phyloP scores from a whole-genome alignment of 2,797 vertebrate genomes.

The Megalops cyprinoides region DNA sequence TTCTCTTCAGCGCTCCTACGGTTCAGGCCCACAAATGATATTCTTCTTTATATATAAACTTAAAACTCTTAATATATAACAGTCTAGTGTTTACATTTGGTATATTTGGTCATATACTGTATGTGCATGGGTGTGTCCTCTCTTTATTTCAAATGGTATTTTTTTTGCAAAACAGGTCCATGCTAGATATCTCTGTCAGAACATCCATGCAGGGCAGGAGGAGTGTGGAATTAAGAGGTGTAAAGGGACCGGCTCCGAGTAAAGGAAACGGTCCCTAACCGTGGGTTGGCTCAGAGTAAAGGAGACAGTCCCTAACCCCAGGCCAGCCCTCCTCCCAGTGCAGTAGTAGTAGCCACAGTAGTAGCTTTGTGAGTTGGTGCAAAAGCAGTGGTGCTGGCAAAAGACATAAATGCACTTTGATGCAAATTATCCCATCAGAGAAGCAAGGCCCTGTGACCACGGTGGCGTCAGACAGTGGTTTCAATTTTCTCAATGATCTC shows the following conservation, averaged over 20 bases:
- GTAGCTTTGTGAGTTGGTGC: too few species aligned
- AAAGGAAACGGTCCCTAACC: too few species aligned
- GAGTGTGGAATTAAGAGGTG: background rate
- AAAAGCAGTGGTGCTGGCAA: slow-evolving; percentile 1
- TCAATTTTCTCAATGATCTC: slow-evolving; percentile 98
- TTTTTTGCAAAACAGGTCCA: slow-evolving; percentile 18
- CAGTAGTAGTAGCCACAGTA: too few species aligned
- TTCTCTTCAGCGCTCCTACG: background rate
- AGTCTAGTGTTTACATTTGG: slow-evolving; percentile 7
- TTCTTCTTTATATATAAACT: background rate
- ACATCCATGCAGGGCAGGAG: slow-evolving; percentile 30
- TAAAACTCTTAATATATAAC: too few species aligned
- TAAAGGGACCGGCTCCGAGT: background rate
- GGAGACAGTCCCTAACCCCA: too few species aligned
- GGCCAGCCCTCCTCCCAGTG: too few species aligned
- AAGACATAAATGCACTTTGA: background rate
- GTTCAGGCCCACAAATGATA: background rate
- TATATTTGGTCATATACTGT: slow-evolving; percentile 12
- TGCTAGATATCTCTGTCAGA: slow-evolving; percentile 6
- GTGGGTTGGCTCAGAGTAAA: too few species aligned
- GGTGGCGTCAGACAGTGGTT: slow-evolving; percentile 88
- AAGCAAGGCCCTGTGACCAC: background rate
- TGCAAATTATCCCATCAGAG: too few species aligned
- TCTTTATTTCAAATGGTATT: background rate
- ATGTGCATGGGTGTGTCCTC: background rate